Conservation (phyloP, 2,113 vertebrate species). For the Sus scrofa region T2T-Sscrofa CM000819.6:18775001-18775500, state of each 20-base stretch:
- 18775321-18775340: background rate
- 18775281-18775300: background rate
- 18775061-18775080: background rate
- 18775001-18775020: background rate
- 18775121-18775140: background rate
- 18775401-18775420: background rate
- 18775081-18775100: background rate
- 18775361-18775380: background rate
- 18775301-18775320: background rate
- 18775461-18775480: slow-evolving; percentile 97
- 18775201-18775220: background rate
- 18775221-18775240: background rate
- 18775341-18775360: background rate
- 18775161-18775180: background rate
- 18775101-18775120: background rate
- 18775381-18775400: background rate
- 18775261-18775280: background rate
- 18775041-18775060: background rate
- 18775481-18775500: slow-evolving; percentile 96
- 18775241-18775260: background rate
- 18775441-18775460: slow-evolving; percentile 92
- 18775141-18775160: background rate
- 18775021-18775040: background rate
- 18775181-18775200: background rate
- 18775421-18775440: background rate